Base-by-base conservation (phyloP, 2,797 vertebrate genomes). In the Sylvilagus floridanus region DNA sequence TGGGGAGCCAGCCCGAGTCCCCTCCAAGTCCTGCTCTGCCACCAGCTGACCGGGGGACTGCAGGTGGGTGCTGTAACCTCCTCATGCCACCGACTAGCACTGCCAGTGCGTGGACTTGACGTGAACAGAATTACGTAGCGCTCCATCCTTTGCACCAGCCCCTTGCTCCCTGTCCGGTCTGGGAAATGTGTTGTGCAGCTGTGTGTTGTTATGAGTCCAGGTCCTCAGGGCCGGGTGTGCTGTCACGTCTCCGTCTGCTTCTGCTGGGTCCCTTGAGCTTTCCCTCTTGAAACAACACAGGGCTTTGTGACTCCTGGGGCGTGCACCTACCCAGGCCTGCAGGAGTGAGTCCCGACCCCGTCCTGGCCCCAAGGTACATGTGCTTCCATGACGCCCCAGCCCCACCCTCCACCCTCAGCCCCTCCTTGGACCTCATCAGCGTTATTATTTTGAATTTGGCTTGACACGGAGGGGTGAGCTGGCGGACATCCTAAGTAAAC, bases 401-500 rank as follows among this genome's bases (percentile, higher is more conserved):
- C 30, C 47, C 60, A 84, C 62, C 37, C 54, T 82, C 32, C 4
- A 4, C 37, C 24, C 26, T 28, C 10, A 4, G 54, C 65, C 7
- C 81, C 82, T 83, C 75, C 86, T n/a, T 26, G 32, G 76, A 91
- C 37, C 73, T 28, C 4, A 2, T 84, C 84, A 79, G 4, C 0
- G 0, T 28, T 90, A 83, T 77, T 71, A 47, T 94, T 84, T 93
- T 16, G 54, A 66, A 63, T 92, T 90, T 95, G 71, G 78, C 83
- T 26, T 32, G 84, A 60, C 52, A 68, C 90, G 32, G 30, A 77
- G 42, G 86, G 79, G 63, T 79, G 93, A 96, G 84, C 93, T 95
- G 96, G 95, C 94, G 28, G 94, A 26, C 91, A 42, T 42, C 94
- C 96, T 60, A 88, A 42, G 84, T 42, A 96, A 96, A 93, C 77